phyloP scores from a whole-genome alignment of 2,797 vertebrate species.

The Ctenopoma multispine region DNA sequence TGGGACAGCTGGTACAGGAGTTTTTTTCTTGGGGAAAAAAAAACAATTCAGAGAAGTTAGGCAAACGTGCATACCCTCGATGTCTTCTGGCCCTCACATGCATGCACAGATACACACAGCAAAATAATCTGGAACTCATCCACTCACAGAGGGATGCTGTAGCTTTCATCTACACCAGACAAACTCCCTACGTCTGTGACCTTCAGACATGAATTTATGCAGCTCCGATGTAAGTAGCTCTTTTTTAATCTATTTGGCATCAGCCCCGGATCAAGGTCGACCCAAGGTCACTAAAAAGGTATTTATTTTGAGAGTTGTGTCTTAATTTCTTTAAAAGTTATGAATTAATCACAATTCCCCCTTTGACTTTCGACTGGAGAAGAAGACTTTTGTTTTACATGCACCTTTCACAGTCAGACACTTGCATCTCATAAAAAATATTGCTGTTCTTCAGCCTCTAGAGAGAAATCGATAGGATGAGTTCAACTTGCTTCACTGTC shows the following conservation, averaged over 20 bases:
- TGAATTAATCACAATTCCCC: not conserved
- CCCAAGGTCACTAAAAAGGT: constrained; percentile 27
- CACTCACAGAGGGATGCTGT: constrained; percentile 36
- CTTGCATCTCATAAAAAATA: constrained; percentile 51
- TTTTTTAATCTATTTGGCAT: constrained; percentile 26
- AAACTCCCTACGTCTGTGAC: constrained; percentile 39
- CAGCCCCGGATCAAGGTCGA: constrained; percentile 15
- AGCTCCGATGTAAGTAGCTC: not conserved
- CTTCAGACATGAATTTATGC: constrained; percentile 48
- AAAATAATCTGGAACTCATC: constrained; percentile 42
- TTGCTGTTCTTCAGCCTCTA: constrained; percentile 41
- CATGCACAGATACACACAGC: constrained; percentile 3
- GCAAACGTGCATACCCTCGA: constrained; percentile 27
- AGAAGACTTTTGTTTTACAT: constrained; percentile 21
- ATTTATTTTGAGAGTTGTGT: not conserved
- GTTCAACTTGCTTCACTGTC: constrained; percentile 10
- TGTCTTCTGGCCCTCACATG: constrained; percentile 9
- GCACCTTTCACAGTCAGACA: constrained; percentile 19
- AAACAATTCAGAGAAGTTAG: too few species aligned
- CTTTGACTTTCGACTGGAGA: constrained; percentile 7
- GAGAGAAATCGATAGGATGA: constrained; percentile 38
- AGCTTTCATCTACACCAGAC: constrained; percentile 38
- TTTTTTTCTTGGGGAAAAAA: too few species aligned
- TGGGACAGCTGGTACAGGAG: constrained; percentile 10
- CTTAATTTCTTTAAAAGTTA: too few species aligned